Conservation (phyloP, 1,140 invertebrate genomes). For the Drosophila tsacasi region DNA sequence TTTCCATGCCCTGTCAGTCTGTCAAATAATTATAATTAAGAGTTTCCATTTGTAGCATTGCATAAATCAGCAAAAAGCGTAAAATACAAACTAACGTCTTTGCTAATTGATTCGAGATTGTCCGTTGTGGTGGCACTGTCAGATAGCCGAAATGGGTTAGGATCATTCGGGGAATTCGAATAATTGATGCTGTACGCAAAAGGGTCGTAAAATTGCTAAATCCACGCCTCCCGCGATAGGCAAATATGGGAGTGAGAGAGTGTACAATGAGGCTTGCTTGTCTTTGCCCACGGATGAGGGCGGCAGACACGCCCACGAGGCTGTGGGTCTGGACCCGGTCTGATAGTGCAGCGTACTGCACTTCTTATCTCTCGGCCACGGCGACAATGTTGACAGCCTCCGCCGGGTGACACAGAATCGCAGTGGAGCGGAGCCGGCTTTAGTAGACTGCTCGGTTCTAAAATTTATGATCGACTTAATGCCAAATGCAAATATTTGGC, state of each 20-base stretch:
- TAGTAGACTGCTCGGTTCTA: slow-evolving; percentile 39
- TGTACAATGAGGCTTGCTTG: slow-evolving; percentile 29
- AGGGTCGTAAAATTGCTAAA: slow-evolving; percentile 15
- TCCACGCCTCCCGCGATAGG: slow-evolving; percentile 16
- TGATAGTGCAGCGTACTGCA: slow-evolving; percentile 26
- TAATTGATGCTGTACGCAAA: slow-evolving; percentile 18
- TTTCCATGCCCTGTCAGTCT: slow-evolving; percentile 7
- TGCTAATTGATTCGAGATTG: slow-evolving; percentile 46
- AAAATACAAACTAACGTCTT: slow-evolving; percentile 7
- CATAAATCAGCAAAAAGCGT: slow-evolving; percentile 41
- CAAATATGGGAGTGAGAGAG: slow-evolving; percentile 16
- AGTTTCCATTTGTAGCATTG: slow-evolving; percentile 48
- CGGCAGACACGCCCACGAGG: slow-evolving; percentile 14
- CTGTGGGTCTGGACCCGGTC: slow-evolving; percentile 17
- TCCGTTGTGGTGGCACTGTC: slow-evolving; percentile 3
- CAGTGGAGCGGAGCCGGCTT: slow-evolving; percentile 33
- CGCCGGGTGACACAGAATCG: slow-evolving; percentile 44
- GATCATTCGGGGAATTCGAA: slow-evolving; percentile 30
- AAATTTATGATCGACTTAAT: slow-evolving; percentile 59
- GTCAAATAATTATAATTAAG: slow-evolving; percentile 51
- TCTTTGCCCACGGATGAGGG: slow-evolving; percentile 27
- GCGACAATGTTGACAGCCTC: slow-evolving; percentile 45
- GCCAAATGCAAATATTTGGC: slow-evolving; percentile 56
- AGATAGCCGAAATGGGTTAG: slow-evolving; percentile 21
- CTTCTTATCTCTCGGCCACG: slow-evolving; percentile 35